These are phyloP conservation scores for Tipula unca DNA, from an alignment of 2,888 invertebrate species.

Conservation along the genomic window DNA sequence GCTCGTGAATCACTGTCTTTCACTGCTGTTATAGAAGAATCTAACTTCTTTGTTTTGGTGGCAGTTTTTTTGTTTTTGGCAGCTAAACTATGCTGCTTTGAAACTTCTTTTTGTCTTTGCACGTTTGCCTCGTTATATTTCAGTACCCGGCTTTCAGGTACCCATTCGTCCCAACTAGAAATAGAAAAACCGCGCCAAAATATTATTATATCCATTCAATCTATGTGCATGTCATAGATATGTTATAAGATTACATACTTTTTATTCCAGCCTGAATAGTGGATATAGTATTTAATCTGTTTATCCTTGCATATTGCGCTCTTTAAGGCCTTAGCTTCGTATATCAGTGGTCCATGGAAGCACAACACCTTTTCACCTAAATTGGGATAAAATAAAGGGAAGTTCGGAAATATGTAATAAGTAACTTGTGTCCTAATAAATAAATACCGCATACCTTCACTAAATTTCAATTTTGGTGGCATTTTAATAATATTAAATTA, in stretches of 20 bases:
- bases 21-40: neutral
- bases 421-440: neutral
- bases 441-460: slow-evolving; percentile 50
- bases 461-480: slow-evolving; percentile 64
- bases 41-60: slow-evolving; percentile 23
- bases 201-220: neutral
- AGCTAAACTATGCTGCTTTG: slow-evolving; percentile 68
- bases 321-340: slow-evolving; percentile 93
- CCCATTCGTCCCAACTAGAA: slow-evolving; percentile 84
- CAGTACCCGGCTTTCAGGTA: slow-evolving; percentile 80
- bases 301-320: slow-evolving; percentile 75
- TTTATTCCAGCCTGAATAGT: slow-evolving; percentile 98
- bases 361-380: slow-evolving; percentile 84
- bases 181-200: slow-evolving; percentile 22
- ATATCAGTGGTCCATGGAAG: slow-evolving; percentile 91
- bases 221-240: neutral
- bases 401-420: slow-evolving; percentile 18
- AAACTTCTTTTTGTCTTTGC: slow-evolving; percentile 78
- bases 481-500: slow-evolving; percentile 32
- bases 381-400: slow-evolving; percentile 14
- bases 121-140: slow-evolving; percentile 86
- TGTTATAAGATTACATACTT: slow-evolving; percentile 53
- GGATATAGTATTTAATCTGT: slow-evolving; percentile 83
- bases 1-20: slow-evolving; percentile 47
- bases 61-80: slow-evolving; percentile 53